Evolutionary conservation across 1,140 invertebrate species (phyloP).

Genomic region (Nilaparvata lugens): DNA sequence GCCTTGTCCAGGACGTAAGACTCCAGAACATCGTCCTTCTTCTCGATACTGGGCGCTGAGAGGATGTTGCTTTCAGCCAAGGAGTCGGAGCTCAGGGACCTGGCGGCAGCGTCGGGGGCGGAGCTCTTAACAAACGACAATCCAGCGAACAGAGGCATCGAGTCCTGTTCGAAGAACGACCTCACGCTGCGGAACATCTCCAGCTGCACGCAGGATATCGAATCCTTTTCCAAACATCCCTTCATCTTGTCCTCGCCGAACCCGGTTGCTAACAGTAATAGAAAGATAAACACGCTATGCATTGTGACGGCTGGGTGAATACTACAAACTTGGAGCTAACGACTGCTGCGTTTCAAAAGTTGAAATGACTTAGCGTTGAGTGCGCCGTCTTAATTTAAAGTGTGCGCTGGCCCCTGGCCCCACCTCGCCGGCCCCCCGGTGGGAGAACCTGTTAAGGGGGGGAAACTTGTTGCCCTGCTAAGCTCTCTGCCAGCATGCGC

Average conservation of each 20-base stretch:
- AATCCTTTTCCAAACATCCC: slow-evolving; percentile 50
- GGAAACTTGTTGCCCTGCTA: too few relatives aligned
- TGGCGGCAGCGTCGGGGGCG: slow-evolving; percentile 5
- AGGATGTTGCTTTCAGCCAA: slow-evolving; percentile 40
- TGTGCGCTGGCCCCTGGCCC: too few relatives aligned
- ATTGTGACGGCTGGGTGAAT: background rate
- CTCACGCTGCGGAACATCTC: slow-evolving; percentile 47
- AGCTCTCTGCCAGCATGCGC: too few relatives aligned
- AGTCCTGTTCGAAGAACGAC: slow-evolving; percentile 50
- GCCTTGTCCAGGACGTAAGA: slow-evolving; percentile 45
- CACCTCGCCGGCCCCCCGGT: too few relatives aligned
- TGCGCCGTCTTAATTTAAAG: too few relatives aligned
- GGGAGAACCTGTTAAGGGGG: too few relatives aligned
- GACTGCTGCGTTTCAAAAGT: background rate
- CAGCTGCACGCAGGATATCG: slow-evolving; percentile 54
- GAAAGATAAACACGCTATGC: background rate
- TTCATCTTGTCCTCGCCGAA: slow-evolving; percentile 27
- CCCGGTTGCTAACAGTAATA: background rate
- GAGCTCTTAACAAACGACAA: slow-evolving; percentile 43
- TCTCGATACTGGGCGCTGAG: slow-evolving; percentile 39
- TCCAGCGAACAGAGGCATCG: slow-evolving; percentile 45
- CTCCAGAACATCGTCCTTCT: slow-evolving; percentile 47
- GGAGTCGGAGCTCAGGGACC: slow-evolving; percentile 29
- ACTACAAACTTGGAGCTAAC: background rate
- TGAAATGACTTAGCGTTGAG: too few relatives aligned